Conservation (phyloP, 2,113 vertebrate genomes). For the Crocuta crocuta region DNA sequence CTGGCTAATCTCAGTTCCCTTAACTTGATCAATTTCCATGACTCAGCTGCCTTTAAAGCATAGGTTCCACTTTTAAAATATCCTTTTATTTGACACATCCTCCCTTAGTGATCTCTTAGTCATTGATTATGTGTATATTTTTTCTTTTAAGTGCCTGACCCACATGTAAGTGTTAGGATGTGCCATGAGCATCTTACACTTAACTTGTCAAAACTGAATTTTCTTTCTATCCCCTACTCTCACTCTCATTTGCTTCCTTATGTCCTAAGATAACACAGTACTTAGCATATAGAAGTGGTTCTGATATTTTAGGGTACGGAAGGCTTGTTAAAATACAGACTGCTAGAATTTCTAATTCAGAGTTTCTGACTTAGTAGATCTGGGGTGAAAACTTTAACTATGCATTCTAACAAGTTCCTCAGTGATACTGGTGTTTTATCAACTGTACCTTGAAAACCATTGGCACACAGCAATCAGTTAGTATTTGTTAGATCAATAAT, state of each 20-base stretch:
- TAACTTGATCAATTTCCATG: background rate
- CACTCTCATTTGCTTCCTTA: background rate
- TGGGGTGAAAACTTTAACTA: background rate
- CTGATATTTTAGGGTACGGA: background rate
- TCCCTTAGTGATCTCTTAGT: background rate
- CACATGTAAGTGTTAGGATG: background rate
- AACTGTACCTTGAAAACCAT: background rate
- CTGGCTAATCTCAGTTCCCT: background rate
- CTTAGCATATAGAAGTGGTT: background rate
- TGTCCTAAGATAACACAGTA: constrained; percentile 45
- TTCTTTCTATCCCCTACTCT: background rate
- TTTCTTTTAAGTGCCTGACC: constrained; percentile 37
- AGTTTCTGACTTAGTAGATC: background rate
- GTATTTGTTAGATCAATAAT: background rate
- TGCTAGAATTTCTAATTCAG: background rate
- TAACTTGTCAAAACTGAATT: constrained; percentile 52
- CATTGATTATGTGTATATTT: background rate
- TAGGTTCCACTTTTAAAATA: background rate
- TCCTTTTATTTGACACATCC: background rate
- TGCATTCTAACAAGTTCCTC: background rate
- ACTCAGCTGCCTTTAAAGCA: background rate
- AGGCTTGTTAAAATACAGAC: background rate
- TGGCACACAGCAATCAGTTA: background rate
- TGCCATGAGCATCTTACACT: background rate
- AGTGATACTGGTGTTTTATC: background rate